Evolutionary conservation across 2,888 invertebrate genomes (phyloP), one percentile per base, ranked within the genome.

Genomic region (Sipha maydis): DNA sequence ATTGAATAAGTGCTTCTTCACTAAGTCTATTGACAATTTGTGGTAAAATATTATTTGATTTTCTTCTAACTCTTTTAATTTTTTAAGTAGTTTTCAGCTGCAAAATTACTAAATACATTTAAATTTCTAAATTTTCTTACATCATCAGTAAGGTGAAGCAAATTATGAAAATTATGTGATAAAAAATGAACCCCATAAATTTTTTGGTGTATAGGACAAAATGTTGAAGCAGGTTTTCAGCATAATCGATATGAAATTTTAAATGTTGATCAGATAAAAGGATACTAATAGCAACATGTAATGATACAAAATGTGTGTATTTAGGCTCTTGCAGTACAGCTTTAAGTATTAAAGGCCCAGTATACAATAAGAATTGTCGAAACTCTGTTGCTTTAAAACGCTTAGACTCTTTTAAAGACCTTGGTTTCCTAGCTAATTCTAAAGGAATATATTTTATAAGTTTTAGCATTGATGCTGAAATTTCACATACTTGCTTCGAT

Each of bases 61-160:
- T 78, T 54, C 77, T 54, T 54, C n/a, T 17, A 78, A 21, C 4
- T 78, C 54, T 75, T 56, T 78, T 54, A 78, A 54, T 78, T 78
- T 78, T 54, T 78, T 31, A 78, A 56, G 21, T 78, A 78, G n/a
- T 78, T 78, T 54, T 78, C 78, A 19, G 78, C n/a, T 54, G 78
- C 21, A 54, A 78, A 78, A 56, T 78, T 54, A 31, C 78, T 78
- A 54, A 78, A 78, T 54, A 78, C 31, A 54, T 78, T 78, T 78
- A 54, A 78, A 56, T 78, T 78, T 78, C 78, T 54, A 78, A 31
- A 78, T 54, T 3, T 78, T 56, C 56, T 78, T 31, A 34, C 78
- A 78, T 78, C 78, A 78, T 78, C 78, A 21, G 79, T 79, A 14
- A 61, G 19, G 25, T 79, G 79, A 25, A 79, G n/a, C 34, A 79